Percentiles rank a stretch among this genome's conserved stretches.
Evolutionary conservation across 2,888 invertebrate genomes (phyloP).

Genomic region (Torymus aiolomorphi): DNA sequence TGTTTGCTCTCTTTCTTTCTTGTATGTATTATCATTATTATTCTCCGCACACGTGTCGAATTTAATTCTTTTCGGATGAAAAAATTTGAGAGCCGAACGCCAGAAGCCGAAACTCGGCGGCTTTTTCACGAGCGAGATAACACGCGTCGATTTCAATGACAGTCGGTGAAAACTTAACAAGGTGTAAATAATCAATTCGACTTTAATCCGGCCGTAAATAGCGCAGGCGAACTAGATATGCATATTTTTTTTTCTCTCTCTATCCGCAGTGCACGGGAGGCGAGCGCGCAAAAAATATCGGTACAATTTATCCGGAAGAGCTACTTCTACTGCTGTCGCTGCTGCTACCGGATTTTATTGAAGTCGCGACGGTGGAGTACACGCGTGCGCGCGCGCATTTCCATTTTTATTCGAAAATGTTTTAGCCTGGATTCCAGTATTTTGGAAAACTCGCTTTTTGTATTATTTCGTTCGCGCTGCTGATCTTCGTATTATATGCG

Average conservation of each 20-base stretch:
- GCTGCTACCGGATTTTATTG: constrained; percentile 7
- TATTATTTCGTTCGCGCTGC: too few relatives aligned
- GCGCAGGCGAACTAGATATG: neutral
- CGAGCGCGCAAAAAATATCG: neutral
- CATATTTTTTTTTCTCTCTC: neutral
- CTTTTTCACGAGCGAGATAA: neutral
- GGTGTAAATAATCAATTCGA: constrained; percentile 32
- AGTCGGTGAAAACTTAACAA: constrained; percentile 23
- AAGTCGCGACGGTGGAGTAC: neutral
- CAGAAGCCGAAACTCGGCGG: neutral
- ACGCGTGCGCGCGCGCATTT: neutral
- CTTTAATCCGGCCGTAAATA: constrained; percentile 25
- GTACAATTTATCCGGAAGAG: too few relatives aligned
- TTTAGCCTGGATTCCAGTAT: neutral
- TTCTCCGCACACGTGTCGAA: too few relatives aligned
- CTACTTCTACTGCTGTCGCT: too few relatives aligned
- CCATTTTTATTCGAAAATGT: constrained; percentile 37
- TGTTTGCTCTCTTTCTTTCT: too few relatives aligned
- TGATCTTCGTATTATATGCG: too few relatives aligned
- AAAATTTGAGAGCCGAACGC: too few relatives aligned
- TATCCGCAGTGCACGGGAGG: too few relatives aligned
- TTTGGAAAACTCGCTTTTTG: too few relatives aligned
- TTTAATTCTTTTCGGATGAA: too few relatives aligned
- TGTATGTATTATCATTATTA: too few relatives aligned
- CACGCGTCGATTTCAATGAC: constrained; percentile 17